Percentiles rank a stretch among this genome's conserved stretches.
Evolutionary conservation across 1,140 invertebrate species (phyloP).

Genomic region (Myzus persicae): DNA sequence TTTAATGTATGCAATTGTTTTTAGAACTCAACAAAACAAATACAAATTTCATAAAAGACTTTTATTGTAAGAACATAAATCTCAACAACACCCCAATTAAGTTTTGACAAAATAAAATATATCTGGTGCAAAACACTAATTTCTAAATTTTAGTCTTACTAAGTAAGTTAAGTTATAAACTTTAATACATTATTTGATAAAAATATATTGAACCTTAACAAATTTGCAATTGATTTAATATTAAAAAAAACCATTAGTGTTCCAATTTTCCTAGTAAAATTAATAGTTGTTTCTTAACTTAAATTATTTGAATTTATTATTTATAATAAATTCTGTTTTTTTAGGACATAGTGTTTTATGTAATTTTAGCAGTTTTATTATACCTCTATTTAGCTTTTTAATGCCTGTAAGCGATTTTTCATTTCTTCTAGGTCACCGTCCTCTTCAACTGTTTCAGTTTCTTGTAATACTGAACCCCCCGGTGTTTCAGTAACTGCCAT

Average conservation of each 20-base stretch:
- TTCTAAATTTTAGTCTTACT: neutral
- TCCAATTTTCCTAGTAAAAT: conserved; percentile 10
- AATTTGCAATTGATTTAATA: neutral
- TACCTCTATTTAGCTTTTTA: conserved; percentile 67
- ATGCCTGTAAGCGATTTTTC: conserved; percentile 82
- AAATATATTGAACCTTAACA: neutral
- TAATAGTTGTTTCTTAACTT: neutral
- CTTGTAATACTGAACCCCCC: conserved; percentile 70
- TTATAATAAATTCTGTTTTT: conserved; percentile 18
- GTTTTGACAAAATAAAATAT: neutral
- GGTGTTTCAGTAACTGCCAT: conserved; percentile 69
- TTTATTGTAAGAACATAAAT: neutral
- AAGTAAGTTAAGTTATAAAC: neutral
- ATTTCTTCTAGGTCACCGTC: conserved; percentile 85
- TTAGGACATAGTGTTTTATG: neutral
- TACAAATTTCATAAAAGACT: neutral
- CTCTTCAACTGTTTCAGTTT: conserved; percentile 71
- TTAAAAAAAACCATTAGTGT: conserved; percentile 10
- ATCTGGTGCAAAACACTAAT: neutral
- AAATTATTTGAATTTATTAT: neutral
- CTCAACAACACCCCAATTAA: neutral
- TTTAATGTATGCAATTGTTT: neutral
- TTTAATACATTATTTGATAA: conserved; percentile 15
- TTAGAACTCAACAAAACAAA: neutral
- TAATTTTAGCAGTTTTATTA: neutral